Evolutionary conservation across 2,888 invertebrate genomes (phyloP), one percentile per base, ranked within the genome.

Genomic region (Lasioglossum oenotherae): DNA sequence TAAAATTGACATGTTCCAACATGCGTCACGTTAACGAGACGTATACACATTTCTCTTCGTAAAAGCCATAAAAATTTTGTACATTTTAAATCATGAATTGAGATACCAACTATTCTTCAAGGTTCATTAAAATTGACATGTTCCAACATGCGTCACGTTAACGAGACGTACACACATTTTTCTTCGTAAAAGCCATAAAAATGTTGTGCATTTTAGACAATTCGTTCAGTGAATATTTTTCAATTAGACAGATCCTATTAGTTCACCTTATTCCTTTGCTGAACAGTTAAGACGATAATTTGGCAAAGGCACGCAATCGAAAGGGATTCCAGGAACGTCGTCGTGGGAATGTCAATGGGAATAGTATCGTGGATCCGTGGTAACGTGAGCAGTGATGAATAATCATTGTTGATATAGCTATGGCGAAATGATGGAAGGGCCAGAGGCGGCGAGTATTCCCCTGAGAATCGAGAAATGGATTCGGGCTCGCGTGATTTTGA

Each of bases 401-500:
- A 80, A 88, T 87, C 83, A 80, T 84, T 73, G 82, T 80, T 84
- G 88, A 82, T 80, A 46, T 38, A 78, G 69, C 74, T 23, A 38
- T 14, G 46, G 27, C 0, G 53, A n/a, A 31, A 75, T 31, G 84
- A 76, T 67, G 75, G 85, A 75, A 60, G 27, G 69, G 16, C 44
- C 46, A 53, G 60, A 75, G 74, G 53, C 74, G 27, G 72, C 31
- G 67, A 72, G 75, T 80, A 79, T 80, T 60, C 79, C 79, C 8
- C 19, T 2, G 73, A 49, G 77, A 67, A 77, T 74, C 79, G 84
- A 86, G 76, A 80, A 84, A 88, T 82, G 82, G 87, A 85, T 85
- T 69, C 69, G 73, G 69, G 27, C 73, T 77, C 69, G 84, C 78
- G 89, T 89, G 88, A 90, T 90, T 89, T 86, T 91, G 90, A 90